Evolutionary conservation across 2,797 vertebrate genomes (phyloP).

Genomic region (Sebastes aleutianus): DNA sequence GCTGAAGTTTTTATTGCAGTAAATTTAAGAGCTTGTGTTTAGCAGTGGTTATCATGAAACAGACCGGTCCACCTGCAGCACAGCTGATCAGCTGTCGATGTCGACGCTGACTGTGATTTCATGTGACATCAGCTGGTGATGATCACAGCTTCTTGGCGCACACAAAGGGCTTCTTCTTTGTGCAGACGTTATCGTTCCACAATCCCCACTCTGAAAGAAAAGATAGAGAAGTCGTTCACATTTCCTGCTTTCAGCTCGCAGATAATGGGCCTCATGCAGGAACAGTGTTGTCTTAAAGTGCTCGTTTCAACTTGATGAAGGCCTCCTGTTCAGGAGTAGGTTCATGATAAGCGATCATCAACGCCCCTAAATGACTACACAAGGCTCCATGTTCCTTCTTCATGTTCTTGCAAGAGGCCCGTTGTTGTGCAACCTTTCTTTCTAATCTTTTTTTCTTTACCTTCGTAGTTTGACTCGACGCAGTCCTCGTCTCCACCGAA

Average conservation of each 20-base stretch:
- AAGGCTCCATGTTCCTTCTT: no score
- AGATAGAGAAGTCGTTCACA: not conserved
- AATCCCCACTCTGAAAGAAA: not conserved
- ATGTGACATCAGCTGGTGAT: not conserved
- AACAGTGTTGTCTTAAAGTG: not conserved
- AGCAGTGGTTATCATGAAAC: not conserved
- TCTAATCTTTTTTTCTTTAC: not conserved
- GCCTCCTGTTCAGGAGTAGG: no score
- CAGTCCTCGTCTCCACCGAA: not conserved
- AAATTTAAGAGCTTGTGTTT: not conserved
- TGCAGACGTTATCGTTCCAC: not conserved
- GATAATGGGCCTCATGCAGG: not conserved
- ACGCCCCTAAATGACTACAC: no score
- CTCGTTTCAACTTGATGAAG: no score
- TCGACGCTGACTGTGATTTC: not conserved
- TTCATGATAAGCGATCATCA: no score
- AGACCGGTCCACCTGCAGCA: not conserved
- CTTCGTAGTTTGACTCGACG: not conserved
- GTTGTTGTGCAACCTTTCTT: no score
- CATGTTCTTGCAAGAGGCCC: no score
- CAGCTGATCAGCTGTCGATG: not conserved
- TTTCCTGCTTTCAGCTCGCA: no score
- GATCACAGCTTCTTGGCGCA: not conserved
- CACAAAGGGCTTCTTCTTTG: not conserved
- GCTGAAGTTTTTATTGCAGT: not conserved